phyloP scores from a whole-genome alignment of 2,888 invertebrate genomes.

The Leptogaster cylindrica region DNA sequence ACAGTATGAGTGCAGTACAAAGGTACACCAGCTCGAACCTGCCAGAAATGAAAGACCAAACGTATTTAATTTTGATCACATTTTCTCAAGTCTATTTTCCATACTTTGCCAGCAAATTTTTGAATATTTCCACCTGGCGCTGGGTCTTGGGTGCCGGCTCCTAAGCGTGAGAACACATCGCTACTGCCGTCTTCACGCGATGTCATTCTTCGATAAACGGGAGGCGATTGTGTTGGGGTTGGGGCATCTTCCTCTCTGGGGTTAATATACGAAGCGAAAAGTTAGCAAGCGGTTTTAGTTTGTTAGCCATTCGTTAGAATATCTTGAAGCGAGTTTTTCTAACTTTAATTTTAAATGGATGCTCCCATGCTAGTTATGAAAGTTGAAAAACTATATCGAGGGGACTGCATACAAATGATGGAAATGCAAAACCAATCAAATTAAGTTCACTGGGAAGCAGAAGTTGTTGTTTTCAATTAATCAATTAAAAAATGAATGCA shows the following conservation, averaged over 20 bases:
- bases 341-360: not conserved
- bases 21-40: slow-evolving; percentile 64
- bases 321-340: not conserved
- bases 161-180: slow-evolving; percentile 55
- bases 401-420: slow-evolving; percentile 29
- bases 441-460: too few relatives aligned
- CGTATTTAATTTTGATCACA: not conserved
- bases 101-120: slow-evolving; percentile 54
- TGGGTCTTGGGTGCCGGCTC: slow-evolving; percentile 54
- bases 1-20: slow-evolving; percentile 81
- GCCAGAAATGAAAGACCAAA: not conserved
- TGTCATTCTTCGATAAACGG: slow-evolving; percentile 52
- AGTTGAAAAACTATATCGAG: not conserved
- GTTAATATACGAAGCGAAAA: slow-evolving; percentile 32
- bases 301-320: slow-evolving; percentile 9
- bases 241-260: slow-evolving; percentile 48
- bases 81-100: not conserved
- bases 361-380: not conserved
- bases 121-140: slow-evolving; percentile 55
- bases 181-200: slow-evolving; percentile 52
- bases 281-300: slow-evolving; percentile 34
- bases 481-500: too few relatives aligned
- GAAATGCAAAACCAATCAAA: too few relatives aligned
- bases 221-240: slow-evolving; percentile 49
- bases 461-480: too few relatives aligned